Evolutionary conservation across 2,888 invertebrate species (phyloP), one percentile per base, ranked within the genome.

Genomic region (Cotesia congregata): DNA sequence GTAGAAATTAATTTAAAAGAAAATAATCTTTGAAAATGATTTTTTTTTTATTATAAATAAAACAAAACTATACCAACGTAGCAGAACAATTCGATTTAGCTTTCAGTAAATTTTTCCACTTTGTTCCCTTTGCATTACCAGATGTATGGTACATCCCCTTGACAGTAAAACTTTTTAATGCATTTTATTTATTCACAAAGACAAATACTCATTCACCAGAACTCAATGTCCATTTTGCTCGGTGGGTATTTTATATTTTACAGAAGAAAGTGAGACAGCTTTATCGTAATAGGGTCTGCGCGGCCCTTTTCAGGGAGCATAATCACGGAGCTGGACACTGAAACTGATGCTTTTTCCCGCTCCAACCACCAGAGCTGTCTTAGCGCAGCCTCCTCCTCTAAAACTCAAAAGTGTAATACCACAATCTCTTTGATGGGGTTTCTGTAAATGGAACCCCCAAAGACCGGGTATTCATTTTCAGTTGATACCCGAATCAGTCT

Each of bases 111-210:
- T 30, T 65, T 65, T 65, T 65, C 12, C 30, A 30, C 38, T 65
- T 20, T 65, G 20, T 30, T 65, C 38, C 38, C 65, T 50, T 50
- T 50, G 4, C 50, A 50, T 50, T 50, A 50, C 50, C 50, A 50
- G 7, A 50, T 50, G 50, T 50, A 50, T 12, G 12, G 30, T 50
- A 50, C 50, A 50, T 50, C 30, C 65, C 38, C 65, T 65, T 12
- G 65, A 65, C 20, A 30, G 65, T 65, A 9, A 20, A 65, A 65
- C 65, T 65, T 65, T 65, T 85, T 88, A 88, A 88, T 88, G 88
- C 86, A 80, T 87, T 88, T 89, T 87, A 89, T 86, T 89, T 88
- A 89, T 88, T 88, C 89, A 89, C 87, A 88, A 86, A 88, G 89
- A 88, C 87, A 88, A 89, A 89, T 88, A 88, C 86, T 86, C 87